These are phyloP conservation scores for Caerostris darwini DNA, from an alignment of 1,140 invertebrate genomes.

Conservation along the genomic window DNA sequence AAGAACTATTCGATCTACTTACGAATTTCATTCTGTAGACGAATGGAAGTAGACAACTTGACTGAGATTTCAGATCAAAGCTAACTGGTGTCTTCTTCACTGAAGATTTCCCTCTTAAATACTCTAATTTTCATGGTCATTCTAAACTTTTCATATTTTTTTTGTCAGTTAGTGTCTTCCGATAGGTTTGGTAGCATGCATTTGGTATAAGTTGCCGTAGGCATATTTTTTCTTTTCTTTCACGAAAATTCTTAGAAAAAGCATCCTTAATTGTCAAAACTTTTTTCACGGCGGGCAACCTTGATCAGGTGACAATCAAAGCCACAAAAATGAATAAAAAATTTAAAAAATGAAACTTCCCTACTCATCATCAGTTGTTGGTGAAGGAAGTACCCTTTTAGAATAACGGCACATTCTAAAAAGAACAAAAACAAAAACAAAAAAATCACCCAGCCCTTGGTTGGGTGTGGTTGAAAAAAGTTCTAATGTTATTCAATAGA, in stretches of 20 bases:
- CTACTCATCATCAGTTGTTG: neutral
- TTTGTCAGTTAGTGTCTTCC: neutral
- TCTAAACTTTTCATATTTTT: neutral
- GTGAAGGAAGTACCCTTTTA: neutral
- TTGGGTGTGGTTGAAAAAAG: too few species aligned
- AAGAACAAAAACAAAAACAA: too few species aligned
- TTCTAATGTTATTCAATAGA: too few species aligned
- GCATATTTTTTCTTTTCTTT: neutral
- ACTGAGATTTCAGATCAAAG: neutral
- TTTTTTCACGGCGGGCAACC: neutral
- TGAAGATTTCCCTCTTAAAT: neutral
- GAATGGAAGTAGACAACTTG: neutral
- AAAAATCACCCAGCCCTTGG: too few species aligned
- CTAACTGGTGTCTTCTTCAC: neutral
- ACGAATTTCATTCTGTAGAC: conserved; percentile 18
- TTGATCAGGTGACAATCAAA: neutral
- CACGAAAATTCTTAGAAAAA: neutral
- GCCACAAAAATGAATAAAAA: neutral
- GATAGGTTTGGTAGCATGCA: neutral
- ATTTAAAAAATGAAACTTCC: neutral
- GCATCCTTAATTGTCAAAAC: neutral
- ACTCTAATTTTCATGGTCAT: neutral
- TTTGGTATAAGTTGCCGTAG: neutral
- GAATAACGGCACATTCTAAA: neutral
- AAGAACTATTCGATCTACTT: neutral